Evolutionary conservation across 2,113 vertebrate species (phyloP).

Genomic region (Lagenorhynchus albirostris): DNA sequence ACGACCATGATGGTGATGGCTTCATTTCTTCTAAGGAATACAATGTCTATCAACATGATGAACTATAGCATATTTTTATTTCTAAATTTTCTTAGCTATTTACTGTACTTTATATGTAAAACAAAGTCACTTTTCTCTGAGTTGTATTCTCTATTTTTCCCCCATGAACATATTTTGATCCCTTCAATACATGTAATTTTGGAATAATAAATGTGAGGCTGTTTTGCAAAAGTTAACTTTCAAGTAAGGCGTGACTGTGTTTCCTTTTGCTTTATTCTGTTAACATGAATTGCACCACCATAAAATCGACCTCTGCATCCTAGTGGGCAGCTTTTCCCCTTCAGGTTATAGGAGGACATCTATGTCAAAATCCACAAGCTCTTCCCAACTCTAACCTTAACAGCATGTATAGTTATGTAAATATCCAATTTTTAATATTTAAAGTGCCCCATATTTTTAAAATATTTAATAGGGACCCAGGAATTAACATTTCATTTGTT

Average conservation of each 20-base stretch:
- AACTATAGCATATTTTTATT: slow-evolving; percentile 84
- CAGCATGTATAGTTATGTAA: not conserved
- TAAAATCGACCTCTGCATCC: not conserved
- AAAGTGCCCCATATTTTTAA: not conserved
- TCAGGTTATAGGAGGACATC: not conserved
- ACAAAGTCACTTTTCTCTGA: slow-evolving; percentile 34
- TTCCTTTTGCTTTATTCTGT: not conserved
- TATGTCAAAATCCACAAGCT: not conserved
- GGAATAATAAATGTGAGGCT: slow-evolving; percentile 49
- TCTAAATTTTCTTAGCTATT: not conserved
- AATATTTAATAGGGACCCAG: not conserved
- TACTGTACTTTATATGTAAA: slow-evolving; percentile 62
- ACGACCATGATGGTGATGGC: slow-evolving; percentile 89
- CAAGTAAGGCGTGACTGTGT: slow-evolving; percentile 1
- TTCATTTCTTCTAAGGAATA: slow-evolving; percentile 93
- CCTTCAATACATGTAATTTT: slow-evolving; percentile 62
- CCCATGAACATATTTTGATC: slow-evolving; percentile 59
- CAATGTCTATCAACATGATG: slow-evolving; percentile 94
- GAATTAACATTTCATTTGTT: not conserved
- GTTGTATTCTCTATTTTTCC: slow-evolving; percentile 54
- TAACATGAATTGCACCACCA: not conserved
- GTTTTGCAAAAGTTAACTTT: slow-evolving; percentile 61
- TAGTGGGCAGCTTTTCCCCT: not conserved
- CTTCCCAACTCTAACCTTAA: not conserved
- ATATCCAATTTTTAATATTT: not conserved